Conservation (phyloP, 2,888 invertebrate species). For the Platycheirus rosarum region DNA sequence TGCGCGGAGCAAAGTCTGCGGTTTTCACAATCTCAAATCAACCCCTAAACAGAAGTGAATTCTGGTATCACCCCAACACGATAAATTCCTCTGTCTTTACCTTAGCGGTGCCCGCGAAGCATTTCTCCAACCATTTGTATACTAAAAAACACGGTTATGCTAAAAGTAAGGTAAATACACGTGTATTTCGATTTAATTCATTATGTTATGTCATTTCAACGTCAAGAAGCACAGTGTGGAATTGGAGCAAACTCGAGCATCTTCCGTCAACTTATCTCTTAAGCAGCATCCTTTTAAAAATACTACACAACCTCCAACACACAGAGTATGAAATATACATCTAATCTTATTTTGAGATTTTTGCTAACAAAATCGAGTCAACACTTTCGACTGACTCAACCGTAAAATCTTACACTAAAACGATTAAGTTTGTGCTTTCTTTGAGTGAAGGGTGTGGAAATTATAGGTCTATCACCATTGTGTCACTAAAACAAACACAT, state of each 20-base stretch:
- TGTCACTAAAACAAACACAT: constrained; percentile 18
- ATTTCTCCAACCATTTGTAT: constrained; percentile 26
- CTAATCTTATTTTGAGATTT: constrained; percentile 46
- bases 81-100: constrained; percentile 13
- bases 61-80: constrained; percentile 8
- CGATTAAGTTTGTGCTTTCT: constrained; percentile 47
- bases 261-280: constrained; percentile 28
- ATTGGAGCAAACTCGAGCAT: constrained; percentile 35
- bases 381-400: constrained; percentile 40
- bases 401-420: constrained; percentile 51
- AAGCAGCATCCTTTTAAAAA: neutral
- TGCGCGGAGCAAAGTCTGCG: neutral
- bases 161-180: neutral
- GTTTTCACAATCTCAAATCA: constrained; percentile 20
- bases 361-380: constrained; percentile 38
- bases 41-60: constrained; percentile 49
- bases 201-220: constrained; percentile 37
- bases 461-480: too few relatives aligned
- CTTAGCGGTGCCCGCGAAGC: constrained; percentile 23
- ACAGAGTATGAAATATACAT: constrained; percentile 37
- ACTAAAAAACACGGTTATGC: neutral
- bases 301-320: neutral
- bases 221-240: constrained; percentile 38
- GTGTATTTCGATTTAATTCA: constrained; percentile 53
- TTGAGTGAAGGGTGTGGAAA: constrained; percentile 6